Evolutionary conservation across 2,113 vertebrate genomes (phyloP).

Genomic region (Oryctolagus cuniculus): DNA sequence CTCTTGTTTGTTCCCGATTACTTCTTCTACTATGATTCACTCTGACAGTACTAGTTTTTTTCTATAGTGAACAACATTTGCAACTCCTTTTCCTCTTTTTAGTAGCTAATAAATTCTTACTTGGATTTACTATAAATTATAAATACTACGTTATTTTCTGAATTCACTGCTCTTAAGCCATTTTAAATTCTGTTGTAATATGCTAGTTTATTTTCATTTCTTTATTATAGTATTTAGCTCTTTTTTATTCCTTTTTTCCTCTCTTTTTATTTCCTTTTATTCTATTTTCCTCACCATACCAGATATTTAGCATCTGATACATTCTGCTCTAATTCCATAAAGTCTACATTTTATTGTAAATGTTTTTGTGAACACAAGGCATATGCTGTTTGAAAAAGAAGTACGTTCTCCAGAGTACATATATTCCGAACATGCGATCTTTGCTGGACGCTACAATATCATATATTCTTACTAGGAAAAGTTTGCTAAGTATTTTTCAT

Average conservation of each 20-base stretch:
- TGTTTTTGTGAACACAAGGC: background rate
- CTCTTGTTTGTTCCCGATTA: background rate
- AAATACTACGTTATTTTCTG: background rate
- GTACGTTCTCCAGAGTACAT: background rate
- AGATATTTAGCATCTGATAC: background rate
- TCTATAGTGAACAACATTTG: background rate
- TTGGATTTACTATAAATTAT: background rate
- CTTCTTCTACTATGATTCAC: background rate
- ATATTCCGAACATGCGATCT: background rate
- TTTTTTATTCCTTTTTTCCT: background rate
- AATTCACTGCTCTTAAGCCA: background rate
- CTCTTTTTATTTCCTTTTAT: too few relatives aligned
- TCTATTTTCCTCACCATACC: background rate
- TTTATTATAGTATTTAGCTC: background rate
- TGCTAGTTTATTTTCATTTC: background rate
- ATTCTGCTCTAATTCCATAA: constrained; percentile 1
- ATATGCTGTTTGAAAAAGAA: background rate
- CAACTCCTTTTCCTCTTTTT: background rate
- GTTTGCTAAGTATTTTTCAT: constrained; percentile 3
- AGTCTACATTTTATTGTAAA: background rate
- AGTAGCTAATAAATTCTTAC: background rate
- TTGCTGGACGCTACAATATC: background rate
- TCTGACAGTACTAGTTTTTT: background rate
- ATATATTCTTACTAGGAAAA: background rate
- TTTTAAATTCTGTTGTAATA: background rate